Conservation (phyloP, 2,113 vertebrate species). For the Pedetes capensis region DNA sequence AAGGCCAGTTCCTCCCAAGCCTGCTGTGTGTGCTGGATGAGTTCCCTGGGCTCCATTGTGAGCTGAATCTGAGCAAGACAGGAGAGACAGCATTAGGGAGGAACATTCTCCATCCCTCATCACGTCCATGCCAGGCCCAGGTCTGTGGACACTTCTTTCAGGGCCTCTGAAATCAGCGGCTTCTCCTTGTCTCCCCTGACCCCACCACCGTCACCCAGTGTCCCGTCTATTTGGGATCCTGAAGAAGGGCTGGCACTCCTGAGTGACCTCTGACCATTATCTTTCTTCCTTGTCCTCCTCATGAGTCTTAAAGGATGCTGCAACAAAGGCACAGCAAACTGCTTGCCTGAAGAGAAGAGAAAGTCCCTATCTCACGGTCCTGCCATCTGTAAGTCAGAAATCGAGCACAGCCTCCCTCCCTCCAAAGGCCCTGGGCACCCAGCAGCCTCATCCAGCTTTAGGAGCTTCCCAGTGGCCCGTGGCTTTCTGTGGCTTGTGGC, state of each 20-base stretch:
- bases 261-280: background rate
- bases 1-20: background rate
- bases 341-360: too few relatives aligned
- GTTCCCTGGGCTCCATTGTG: background rate
- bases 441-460: background rate
- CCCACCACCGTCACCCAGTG: background rate
- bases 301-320: background rate
- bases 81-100: background rate
- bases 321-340: background rate
- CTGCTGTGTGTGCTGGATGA: background rate
- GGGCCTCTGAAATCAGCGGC: background rate
- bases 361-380: background rate
- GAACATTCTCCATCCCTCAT: background rate
- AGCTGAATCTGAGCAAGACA: background rate
- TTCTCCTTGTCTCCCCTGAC: too few relatives aligned
- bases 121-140: background rate
- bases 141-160: accelerated
- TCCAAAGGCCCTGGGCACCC: background rate
- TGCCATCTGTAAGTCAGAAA: background rate
- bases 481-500: background rate
- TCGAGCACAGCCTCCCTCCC: background rate
- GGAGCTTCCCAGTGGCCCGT: too few relatives aligned
- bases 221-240: background rate
- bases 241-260: too few relatives aligned
- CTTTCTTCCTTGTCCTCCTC: background rate